Conservation (phyloP, 1,140 invertebrate genomes). For the Drosophila lacteicornis region DNA sequence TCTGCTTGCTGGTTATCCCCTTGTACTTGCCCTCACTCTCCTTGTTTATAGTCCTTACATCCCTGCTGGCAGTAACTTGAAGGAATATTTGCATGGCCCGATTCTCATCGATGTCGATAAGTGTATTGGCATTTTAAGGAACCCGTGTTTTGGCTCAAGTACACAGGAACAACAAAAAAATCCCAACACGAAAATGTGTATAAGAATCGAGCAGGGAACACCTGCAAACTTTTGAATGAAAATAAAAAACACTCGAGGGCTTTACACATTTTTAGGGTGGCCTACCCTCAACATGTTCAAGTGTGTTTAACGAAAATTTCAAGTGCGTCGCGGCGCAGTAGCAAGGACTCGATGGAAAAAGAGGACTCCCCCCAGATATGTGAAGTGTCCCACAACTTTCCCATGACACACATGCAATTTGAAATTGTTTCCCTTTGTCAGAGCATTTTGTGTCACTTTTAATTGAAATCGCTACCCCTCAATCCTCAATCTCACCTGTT, state of each 20-base stretch:
- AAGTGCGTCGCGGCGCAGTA: conserved; percentile 71
- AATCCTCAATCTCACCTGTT: conserved; percentile 59
- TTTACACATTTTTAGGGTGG: conserved; percentile 70
- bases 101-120: conserved; percentile 61
- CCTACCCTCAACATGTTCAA: conserved; percentile 52
- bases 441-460: conserved; percentile 76
- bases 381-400: conserved; percentile 58
- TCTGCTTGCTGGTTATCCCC: conserved; percentile 26
- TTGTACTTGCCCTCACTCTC: conserved; percentile 49
- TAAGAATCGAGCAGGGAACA: conserved; percentile 68
- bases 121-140: conserved; percentile 74
- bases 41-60: conserved; percentile 69
- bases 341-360: conserved; percentile 9
- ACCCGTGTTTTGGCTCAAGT: conserved; percentile 74
- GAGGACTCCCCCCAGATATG: conserved; percentile 24
- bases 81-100: conserved; percentile 79
- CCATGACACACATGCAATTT: conserved; percentile 77
- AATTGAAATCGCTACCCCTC: conserved; percentile 71
- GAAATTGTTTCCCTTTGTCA: conserved; percentile 79
- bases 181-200: conserved; percentile 32
- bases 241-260: conserved; percentile 70
- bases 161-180: conserved; percentile 47
- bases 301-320: conserved; percentile 68
- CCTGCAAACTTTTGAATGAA: conserved; percentile 78
- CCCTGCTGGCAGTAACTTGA: conserved; percentile 70